Conservation (phyloP, 2,113 vertebrate genomes). For the Stercorarius parasiticus region DNA sequence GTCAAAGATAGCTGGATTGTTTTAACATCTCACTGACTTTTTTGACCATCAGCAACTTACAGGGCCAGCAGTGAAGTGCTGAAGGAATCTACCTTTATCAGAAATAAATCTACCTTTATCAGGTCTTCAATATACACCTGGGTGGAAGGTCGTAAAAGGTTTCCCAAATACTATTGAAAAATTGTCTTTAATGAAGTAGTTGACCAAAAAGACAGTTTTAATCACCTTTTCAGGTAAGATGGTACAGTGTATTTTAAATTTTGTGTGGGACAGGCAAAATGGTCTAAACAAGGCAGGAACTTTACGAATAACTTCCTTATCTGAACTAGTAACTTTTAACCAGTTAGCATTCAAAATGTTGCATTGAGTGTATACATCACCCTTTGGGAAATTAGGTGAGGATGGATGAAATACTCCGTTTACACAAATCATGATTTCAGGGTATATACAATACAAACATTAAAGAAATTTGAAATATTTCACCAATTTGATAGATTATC, state of each 20-base stretch:
- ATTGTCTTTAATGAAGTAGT: background rate
- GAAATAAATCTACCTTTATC: background rate
- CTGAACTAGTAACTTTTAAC: background rate
- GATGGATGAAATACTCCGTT: background rate
- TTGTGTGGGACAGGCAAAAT: background rate
- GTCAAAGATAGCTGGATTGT: background rate
- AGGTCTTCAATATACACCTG: background rate
- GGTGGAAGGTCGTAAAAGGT: background rate
- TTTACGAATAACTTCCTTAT: background rate
- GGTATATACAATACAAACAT: background rate
- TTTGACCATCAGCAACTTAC: background rate
- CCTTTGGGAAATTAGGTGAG: background rate
- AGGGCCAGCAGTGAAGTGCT: background rate
- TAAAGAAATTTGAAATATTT: conserved; percentile 19
- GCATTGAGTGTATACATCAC: background rate
- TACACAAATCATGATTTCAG: background rate
- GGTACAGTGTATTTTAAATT: background rate
- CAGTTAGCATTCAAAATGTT: background rate
- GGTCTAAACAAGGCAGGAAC: background rate
- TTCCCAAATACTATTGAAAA: background rate
- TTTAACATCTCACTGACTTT: background rate
- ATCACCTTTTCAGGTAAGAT: background rate
- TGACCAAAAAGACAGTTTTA: background rate
- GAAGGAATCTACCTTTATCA: background rate
- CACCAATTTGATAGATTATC: conserved; percentile 60